A percentile compares a stretch with the other conserved stretches of the same genome.
phyloP scores from a whole-genome alignment of 2,113 vertebrate species.

The Trogon surrucura region DNA sequence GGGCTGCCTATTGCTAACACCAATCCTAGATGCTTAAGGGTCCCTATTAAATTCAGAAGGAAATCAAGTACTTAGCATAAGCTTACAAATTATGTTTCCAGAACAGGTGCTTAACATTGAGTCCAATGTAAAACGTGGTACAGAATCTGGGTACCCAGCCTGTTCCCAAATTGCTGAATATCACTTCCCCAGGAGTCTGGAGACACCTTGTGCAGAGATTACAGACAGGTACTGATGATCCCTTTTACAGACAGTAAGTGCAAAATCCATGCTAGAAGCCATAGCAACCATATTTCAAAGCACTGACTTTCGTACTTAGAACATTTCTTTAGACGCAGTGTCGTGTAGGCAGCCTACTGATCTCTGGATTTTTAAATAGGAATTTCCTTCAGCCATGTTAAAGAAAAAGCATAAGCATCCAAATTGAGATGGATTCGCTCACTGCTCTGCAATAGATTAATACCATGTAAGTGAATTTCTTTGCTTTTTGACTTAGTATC shows the following conservation, averaged over 20 bases:
- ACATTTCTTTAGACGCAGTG: neutral
- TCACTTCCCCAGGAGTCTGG: neutral
- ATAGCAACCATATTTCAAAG: neutral
- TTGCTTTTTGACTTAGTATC: neutral
- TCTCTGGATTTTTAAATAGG: neutral
- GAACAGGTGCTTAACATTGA: neutral
- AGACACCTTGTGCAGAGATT: conserved; percentile 25
- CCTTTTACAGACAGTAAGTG: neutral
- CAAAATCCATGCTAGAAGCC: neutral
- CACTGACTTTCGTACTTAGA: neutral
- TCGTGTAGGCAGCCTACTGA: neutral
- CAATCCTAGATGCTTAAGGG: neutral
- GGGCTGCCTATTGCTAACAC: neutral
- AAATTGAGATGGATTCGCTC: neutral
- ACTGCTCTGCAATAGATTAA: neutral
- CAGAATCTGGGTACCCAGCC: neutral
- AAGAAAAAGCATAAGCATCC: neutral
- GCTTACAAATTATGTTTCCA: neutral
- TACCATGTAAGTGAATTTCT: neutral
- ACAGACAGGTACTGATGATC: neutral
- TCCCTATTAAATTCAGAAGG: neutral
- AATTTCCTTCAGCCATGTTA: neutral
- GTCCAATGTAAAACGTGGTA: neutral
- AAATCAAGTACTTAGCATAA: neutral
- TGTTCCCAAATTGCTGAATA: neutral